These are phyloP conservation scores for Apaloderma vittatum DNA, from an alignment of 2,113 vertebrate genomes.

Conservation along the genomic window DNA sequence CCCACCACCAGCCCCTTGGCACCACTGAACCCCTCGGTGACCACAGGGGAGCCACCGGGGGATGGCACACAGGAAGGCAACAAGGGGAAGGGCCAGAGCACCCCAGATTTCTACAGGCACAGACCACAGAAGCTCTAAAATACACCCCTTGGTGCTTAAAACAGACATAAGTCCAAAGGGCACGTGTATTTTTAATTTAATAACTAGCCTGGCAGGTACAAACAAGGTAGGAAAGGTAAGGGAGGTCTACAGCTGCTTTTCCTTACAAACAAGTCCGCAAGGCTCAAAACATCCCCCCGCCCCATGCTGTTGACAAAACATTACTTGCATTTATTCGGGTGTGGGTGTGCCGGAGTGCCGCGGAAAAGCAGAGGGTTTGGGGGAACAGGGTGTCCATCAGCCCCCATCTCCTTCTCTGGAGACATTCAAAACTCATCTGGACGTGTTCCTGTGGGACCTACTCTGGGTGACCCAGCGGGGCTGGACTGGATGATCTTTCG, in stretches of 20 bases:
- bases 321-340: neutral
- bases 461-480: too few relatives aligned
- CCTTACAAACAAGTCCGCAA: neutral
- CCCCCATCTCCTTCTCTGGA: too few relatives aligned
- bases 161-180: neutral
- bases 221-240: neutral
- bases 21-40: neutral
- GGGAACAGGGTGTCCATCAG: neutral
- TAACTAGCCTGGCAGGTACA: neutral
- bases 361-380: neutral
- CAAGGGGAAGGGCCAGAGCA: neutral
- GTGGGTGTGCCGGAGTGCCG: neutral
- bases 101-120: neutral
- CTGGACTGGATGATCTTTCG: too few relatives aligned
- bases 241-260: neutral
- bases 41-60: neutral
- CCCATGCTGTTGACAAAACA: neutral
- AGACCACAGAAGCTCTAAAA: neutral
- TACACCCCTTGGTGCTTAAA: neutral
- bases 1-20: neutral
- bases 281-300: neutral
- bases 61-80: neutral
- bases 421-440: too few relatives aligned
- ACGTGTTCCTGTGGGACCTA: too few relatives aligned
- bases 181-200: slow-evolving; percentile 1